phyloP scores from a whole-genome alignment of 2,113 vertebrate genomes.

The Pardalotus punctatus region DNA sequence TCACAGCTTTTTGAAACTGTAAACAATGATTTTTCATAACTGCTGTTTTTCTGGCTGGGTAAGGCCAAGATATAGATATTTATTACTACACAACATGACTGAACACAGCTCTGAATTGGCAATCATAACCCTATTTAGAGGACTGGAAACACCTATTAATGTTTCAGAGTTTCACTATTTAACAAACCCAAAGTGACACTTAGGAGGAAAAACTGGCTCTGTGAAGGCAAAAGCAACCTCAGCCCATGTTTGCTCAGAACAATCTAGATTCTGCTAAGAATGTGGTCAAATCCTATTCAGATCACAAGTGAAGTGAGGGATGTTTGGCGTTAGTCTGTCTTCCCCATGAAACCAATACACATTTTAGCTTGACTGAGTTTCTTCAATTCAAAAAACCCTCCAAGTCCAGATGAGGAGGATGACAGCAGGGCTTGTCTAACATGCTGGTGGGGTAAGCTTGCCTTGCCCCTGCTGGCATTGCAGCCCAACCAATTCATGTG shows the following conservation, averaged over 20 bases:
- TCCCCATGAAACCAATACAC: background rate
- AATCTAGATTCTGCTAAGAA: background rate
- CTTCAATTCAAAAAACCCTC: background rate
- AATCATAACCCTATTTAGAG: background rate
- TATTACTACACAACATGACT: background rate
- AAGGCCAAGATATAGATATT: background rate
- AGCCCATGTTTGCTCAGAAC: background rate
- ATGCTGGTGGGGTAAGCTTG: background rate
- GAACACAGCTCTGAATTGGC: background rate
- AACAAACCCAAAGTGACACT: background rate
- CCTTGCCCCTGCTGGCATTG: background rate
- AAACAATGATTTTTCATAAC: background rate
- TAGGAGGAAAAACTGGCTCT: background rate
- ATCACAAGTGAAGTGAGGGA: background rate
- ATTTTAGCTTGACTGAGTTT: background rate
- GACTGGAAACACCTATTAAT: conserved; percentile 11
- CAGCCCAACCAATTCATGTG: background rate
- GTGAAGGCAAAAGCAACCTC: background rate
- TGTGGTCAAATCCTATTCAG: background rate
- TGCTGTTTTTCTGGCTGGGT: background rate
- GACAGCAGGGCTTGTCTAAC: background rate
- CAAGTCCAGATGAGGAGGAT: background rate
- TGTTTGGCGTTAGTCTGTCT: background rate
- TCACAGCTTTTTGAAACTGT: background rate
- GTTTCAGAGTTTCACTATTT: background rate